Evolutionary conservation across 2,888 invertebrate genomes (phyloP).

Genomic region (Pachliopta kotzebuea): DNA sequence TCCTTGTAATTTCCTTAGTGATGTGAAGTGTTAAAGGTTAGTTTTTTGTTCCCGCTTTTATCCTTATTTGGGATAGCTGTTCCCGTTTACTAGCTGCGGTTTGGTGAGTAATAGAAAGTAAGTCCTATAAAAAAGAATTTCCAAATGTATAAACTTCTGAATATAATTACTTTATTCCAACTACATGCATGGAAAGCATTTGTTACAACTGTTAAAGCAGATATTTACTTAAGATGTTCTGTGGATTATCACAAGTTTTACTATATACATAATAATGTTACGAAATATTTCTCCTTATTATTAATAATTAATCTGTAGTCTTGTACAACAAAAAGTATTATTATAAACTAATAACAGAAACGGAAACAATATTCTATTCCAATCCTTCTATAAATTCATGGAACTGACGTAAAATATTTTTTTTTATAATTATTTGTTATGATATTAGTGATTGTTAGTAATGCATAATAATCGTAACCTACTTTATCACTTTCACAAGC

Average conservation of each 20-base stretch:
- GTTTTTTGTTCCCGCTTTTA: constrained; percentile 74
- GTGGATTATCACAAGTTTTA: not conserved
- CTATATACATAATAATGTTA: not conserved
- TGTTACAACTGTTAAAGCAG: constrained; percentile 10
- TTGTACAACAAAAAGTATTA: not conserved
- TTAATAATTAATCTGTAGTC: not conserved
- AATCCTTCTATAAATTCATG: constrained; percentile 1
- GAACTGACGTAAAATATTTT: no score
- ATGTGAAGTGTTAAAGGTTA: constrained; percentile 65
- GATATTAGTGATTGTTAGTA: no score
- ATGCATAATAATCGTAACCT: no score
- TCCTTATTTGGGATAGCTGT: constrained; percentile 44
- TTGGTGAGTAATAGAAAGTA: constrained; percentile 74
- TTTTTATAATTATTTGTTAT: no score
- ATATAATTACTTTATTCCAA: not conserved
- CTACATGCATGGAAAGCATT: constrained; percentile 8
- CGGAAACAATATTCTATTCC: constrained; percentile 1
- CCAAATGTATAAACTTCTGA: constrained; percentile 43
- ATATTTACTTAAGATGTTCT: constrained; percentile 23
- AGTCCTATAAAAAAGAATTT: constrained; percentile 59
- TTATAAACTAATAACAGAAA: not conserved
- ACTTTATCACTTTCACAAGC: no score
- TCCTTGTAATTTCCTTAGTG: constrained; percentile 42
- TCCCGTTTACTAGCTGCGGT: constrained; percentile 56
- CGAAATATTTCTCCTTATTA: not conserved